Evolutionary conservation across 2,113 vertebrate species (phyloP).

Genomic region (Oriolus oriolus): DNA sequence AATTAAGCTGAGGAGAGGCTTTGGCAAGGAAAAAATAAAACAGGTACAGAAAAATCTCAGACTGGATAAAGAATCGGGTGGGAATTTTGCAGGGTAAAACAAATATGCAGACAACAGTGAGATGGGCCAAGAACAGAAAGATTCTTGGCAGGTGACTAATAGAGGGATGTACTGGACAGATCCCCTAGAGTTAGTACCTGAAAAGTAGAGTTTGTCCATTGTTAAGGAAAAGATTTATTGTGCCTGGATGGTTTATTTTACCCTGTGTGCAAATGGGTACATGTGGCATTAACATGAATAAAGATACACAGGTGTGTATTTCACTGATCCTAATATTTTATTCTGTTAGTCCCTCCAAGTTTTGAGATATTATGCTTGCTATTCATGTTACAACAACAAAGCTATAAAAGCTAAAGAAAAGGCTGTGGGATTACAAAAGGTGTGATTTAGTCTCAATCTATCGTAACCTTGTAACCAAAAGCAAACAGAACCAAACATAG

Average conservation of each 20-base stretch:
- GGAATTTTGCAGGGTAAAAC: not conserved
- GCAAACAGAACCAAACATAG: not conserved
- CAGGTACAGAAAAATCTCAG: not conserved
- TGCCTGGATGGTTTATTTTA: not conserved
- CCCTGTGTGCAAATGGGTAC: not conserved
- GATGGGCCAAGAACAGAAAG: not conserved
- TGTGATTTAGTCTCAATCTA: not conserved
- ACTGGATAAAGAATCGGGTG: not conserved
- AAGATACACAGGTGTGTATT: not conserved
- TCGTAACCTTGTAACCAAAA: not conserved
- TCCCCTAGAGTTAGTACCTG: not conserved
- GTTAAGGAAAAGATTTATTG: not conserved
- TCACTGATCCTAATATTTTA: not conserved
- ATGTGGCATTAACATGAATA: not conserved
- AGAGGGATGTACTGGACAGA: not conserved
- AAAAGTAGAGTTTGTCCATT: not conserved
- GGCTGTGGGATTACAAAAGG: not conserved
- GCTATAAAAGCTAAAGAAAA: not conserved
- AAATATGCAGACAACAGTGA: not conserved
- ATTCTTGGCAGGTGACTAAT: not conserved
- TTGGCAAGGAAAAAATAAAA: not conserved
- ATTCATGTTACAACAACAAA: not conserved
- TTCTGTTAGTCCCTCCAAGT: not conserved
- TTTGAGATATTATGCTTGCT: not conserved
- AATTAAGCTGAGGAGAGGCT: not conserved